Percentiles rank a stretch among this genome's conserved stretches.
These are phyloP conservation scores for Ryuthela nishihirai DNA, from an alignment of 2,888 invertebrate species.

Conservation along the genomic window DNA sequence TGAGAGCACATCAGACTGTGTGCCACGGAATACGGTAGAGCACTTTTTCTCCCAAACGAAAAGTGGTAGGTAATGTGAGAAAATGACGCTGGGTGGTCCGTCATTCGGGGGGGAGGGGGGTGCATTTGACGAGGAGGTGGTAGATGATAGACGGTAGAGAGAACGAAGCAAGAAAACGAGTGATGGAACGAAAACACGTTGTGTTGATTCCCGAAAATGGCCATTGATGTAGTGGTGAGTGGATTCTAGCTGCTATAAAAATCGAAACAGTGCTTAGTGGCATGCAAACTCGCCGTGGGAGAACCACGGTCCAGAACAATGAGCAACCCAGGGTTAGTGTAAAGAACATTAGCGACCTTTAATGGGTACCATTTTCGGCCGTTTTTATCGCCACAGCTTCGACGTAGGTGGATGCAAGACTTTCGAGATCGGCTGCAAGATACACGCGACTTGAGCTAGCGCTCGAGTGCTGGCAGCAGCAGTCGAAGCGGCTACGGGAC, in stretches of 20 bases:
- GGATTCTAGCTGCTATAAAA: constrained; percentile 36
- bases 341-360: constrained; percentile 34
- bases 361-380: constrained; percentile 30
- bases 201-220: constrained; percentile 30
- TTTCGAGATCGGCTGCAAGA: constrained; percentile 12
- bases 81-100: constrained; percentile 21
- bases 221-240: constrained; percentile 33
- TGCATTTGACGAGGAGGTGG: too few relatives aligned
- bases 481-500: too few relatives aligned
- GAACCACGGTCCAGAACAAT: constrained; percentile 23
- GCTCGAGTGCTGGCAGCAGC: too few relatives aligned
- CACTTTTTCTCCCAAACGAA: constrained; percentile 15
- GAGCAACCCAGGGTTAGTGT: constrained; percentile 28
- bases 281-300: constrained; percentile 8
- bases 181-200: constrained; percentile 29
- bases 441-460: constrained; percentile 7
- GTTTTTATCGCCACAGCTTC: neutral
- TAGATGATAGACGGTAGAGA: too few relatives aligned
- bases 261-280: constrained; percentile 23
- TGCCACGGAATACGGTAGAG: constrained; percentile 16
- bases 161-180: too few relatives aligned
- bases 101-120: too few relatives aligned
- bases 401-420: constrained; percentile 10
- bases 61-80: constrained; percentile 36
- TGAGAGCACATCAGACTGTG: constrained; percentile 29